Percentiles rank a stretch among this genome's conserved stretches.
Evolutionary conservation across 2,888 invertebrate genomes (phyloP).

Genomic region (Hydrotaea cyrtoneurina): DNA sequence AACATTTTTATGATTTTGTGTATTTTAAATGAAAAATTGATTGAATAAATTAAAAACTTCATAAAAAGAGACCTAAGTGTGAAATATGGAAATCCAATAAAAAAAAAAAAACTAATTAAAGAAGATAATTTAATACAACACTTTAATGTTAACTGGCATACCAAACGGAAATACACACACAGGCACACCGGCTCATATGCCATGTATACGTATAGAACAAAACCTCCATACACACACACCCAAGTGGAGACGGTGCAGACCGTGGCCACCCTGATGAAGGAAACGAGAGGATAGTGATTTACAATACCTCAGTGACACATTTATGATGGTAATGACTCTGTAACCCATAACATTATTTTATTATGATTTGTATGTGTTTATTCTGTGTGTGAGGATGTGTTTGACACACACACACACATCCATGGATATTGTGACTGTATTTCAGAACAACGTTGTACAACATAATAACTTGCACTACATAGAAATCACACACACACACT

Average conservation of each 20-base stretch:
- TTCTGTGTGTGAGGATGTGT: too few relatives aligned
- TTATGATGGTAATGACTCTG: conserved; percentile 54
- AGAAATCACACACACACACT: neutral
- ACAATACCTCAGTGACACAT: conserved; percentile 55
- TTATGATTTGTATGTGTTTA: conserved; percentile 51
- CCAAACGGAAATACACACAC: neutral
- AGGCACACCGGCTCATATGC: neutral
- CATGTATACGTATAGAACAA: neutral
- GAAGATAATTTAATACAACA: conserved; percentile 27
- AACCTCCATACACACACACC: neutral
- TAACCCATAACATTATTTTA: conserved; percentile 59
- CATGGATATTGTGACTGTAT: too few relatives aligned
- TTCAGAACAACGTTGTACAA: too few relatives aligned
- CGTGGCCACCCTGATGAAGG: neutral
- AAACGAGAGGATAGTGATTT: conserved; percentile 40
- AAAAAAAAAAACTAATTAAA: conserved; percentile 48
- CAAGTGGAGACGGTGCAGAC: neutral
- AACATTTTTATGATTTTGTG: too few relatives aligned
- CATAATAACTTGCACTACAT: too few relatives aligned
- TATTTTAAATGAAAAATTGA: too few relatives aligned
- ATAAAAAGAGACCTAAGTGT: too few relatives aligned
- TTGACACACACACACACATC: neutral
- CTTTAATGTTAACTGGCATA: too few relatives aligned
- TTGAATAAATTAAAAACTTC: too few relatives aligned
- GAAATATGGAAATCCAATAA: neutral